Percentiles rank a stretch among this genome's conserved stretches.
phyloP scores from a whole-genome alignment of 2,888 invertebrate genomes.

The Boloria euphrosyne region DNA sequence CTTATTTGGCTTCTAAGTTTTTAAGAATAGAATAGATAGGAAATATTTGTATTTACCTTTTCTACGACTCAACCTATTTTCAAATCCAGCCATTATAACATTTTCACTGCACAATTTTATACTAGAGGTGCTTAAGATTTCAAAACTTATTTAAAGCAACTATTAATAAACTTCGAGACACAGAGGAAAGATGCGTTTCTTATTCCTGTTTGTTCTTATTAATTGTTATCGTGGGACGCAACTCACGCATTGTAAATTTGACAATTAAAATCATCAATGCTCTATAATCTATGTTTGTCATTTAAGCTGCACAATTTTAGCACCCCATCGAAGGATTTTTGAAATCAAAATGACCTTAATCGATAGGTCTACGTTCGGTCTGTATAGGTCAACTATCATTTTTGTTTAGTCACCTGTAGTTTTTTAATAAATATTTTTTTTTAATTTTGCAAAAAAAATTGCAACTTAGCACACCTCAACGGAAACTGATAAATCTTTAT shows the following conservation, averaged over 20 bases:
- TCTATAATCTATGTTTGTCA: constrained; percentile 20
- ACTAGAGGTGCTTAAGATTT: constrained; percentile 17
- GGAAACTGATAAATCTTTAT: too few species aligned
- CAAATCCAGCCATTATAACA: constrained; percentile 76
- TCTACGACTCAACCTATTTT: constrained; percentile 76
- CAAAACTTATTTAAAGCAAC: constrained; percentile 20
- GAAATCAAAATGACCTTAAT: too few species aligned
- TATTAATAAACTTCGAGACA: constrained; percentile 31
- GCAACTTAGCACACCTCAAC: too few species aligned
- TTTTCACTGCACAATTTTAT: constrained; percentile 50
- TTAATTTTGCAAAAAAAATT: too few species aligned
- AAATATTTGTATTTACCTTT: constrained; percentile 64
- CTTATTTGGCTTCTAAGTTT: neutral
- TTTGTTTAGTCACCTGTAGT: too few species aligned
- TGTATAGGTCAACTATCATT: too few species aligned
- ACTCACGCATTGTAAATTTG: constrained; percentile 42
- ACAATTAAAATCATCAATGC: constrained; percentile 34
- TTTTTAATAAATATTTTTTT: too few species aligned
- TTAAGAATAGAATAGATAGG: constrained; percentile 15
- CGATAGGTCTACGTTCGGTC: too few species aligned
- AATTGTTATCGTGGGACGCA: constrained; percentile 42
- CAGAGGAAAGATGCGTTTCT: constrained; percentile 34
- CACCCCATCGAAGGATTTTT: too few species aligned
- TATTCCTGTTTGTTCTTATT: constrained; percentile 30
- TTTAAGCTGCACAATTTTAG: too few species aligned